Evolutionary conservation across 1,140 invertebrate genomes (phyloP), one percentile per base, ranked within the genome.

Genomic region (Lycorma delicatula): DNA sequence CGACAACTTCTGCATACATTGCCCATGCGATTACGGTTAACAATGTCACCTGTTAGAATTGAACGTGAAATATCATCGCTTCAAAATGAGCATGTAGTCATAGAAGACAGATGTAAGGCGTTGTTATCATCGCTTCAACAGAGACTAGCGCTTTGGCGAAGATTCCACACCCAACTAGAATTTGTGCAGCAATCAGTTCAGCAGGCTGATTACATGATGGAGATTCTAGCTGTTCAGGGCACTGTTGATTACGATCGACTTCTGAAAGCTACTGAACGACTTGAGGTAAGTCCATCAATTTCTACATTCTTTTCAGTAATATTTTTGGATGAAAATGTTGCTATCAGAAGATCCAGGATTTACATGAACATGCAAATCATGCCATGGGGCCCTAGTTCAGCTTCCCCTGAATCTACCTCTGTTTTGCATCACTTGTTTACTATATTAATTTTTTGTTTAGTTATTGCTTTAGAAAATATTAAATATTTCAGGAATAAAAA

Each of bases 181-280:
- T 64, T 83, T 68, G 85, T 91, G 1, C 84, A 89, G 50, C 82
- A 86, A 28, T 87, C 85, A 0, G 84, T 89, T 0, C 79, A 87
- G 55, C 86, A 90, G 62, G 85, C 86, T 0, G 87, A 89, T 68
- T 90, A 87, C 64, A 89, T 89, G 86, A 87, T 89, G 73, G 86
- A 91, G 64, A 70, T 90, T 12, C 74, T 90, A 2, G 85, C 84
- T 1, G 83, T 90, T 0, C 85, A 89, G 66, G 87, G 85, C 12
- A 81, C 84, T 34, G 82, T 91, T 1, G 86, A 91, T 72, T 89
- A 89, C 61, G 85, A 89, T 51, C 78, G 87, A 26, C 70, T 91
- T 41, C 72, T 79, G 26, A 62, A 64, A 55, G 60, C 63, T 25
- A 64, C 60, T 16, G 57, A 58, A 11, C 46, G 61, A 3, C 56